phyloP scores from a whole-genome alignment of 2,113 vertebrate genomes.

The Psilopsiagon aymara region DNA sequence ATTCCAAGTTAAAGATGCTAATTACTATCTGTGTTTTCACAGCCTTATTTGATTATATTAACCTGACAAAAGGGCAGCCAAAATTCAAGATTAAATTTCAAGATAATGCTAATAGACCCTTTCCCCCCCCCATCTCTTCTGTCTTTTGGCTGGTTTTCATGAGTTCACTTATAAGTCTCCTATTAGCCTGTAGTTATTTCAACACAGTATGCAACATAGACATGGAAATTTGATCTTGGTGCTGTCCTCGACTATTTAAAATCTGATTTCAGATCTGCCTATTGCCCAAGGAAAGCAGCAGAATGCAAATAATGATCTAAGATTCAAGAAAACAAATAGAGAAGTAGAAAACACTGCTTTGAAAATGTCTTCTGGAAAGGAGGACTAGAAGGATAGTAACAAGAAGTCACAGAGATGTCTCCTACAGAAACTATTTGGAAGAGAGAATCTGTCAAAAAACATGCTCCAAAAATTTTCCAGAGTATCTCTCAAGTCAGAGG shows the following conservation, averaged over 20 bases:
- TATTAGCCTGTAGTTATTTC: conserved; percentile 1
- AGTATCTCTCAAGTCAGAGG: background rate
- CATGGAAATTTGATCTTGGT: background rate
- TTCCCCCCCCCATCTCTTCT: background rate
- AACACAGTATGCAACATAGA: background rate
- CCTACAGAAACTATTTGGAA: background rate
- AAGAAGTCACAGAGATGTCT: background rate
- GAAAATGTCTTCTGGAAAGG: background rate
- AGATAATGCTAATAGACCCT: conserved; percentile 28
- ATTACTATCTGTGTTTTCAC: conserved; percentile 51
- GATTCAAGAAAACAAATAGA: background rate
- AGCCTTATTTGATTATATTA: conserved; percentile 53
- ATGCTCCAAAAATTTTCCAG: background rate
- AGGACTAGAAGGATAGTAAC: background rate
- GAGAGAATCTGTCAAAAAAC: background rate
- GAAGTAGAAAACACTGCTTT: background rate
- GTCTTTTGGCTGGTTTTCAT: conserved; percentile 26
- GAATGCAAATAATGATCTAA: conserved; percentile 20
- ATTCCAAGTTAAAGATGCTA: conserved; percentile 49
- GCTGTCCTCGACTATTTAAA: background rate
- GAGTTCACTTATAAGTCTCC: background rate
- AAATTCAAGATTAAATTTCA: conserved; percentile 37
- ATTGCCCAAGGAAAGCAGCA: background rate
- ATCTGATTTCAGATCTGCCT: conserved; percentile 24
- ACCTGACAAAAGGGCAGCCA: conserved; percentile 44